A percentile compares a stretch with the other conserved stretches of the same genome.
phyloP scores from a whole-genome alignment of 2,888 invertebrate genomes.

The Rhodophaea formosa region DNA sequence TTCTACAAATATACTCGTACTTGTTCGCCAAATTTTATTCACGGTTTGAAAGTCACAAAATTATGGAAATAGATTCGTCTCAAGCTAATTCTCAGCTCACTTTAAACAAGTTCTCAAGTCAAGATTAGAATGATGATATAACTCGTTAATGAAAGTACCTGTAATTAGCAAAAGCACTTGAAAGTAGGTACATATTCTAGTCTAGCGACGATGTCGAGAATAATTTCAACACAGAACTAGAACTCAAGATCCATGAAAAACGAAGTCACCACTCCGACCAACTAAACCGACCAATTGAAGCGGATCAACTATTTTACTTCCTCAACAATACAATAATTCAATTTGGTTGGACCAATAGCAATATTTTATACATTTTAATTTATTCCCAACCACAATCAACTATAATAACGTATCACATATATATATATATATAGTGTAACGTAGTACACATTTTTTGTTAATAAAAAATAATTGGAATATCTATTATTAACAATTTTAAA shows the following conservation, averaged over 20 bases:
- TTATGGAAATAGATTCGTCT: constrained; percentile 11
- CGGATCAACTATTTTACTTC: too few species aligned
- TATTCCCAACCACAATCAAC: too few species aligned
- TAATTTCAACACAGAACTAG: not conserved
- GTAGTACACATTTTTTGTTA: too few species aligned
- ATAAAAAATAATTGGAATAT: too few species aligned
- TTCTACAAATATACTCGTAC: not conserved
- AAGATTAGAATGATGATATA: constrained; percentile 55
- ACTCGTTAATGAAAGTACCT: constrained; percentile 66
- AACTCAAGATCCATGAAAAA: not conserved
- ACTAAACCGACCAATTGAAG: too few species aligned
- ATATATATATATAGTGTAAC: too few species aligned
- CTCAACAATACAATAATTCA: too few species aligned
- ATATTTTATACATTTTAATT: too few species aligned
- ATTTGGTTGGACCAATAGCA: too few species aligned
- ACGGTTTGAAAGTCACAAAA: not conserved
- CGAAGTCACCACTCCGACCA: too few species aligned
- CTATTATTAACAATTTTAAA: too few species aligned
- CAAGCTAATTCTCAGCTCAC: constrained; percentile 27
- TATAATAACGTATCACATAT: too few species aligned
- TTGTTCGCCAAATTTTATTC: not conserved
- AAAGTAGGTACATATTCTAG: constrained; percentile 60
- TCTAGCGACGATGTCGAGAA: not conserved
- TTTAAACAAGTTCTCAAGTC: constrained; percentile 47
- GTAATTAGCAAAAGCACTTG: constrained; percentile 62